Base-by-base conservation (phyloP, 2,888 invertebrate genomes). In the Machimus atricapillus region DNA sequence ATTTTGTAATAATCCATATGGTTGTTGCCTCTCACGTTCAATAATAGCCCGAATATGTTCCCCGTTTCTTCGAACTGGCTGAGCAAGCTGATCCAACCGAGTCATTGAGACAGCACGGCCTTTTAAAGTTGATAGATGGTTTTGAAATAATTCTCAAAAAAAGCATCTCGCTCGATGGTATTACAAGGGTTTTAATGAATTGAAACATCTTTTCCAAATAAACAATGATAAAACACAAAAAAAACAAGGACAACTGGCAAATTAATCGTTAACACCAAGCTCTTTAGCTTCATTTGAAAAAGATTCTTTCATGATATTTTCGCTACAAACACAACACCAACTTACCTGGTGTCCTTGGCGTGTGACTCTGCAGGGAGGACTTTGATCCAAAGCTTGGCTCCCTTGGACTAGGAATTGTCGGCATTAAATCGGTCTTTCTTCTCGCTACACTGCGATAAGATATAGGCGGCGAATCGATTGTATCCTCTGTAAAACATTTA, bases 41-140 rank as follows among this genome's bases (percentile, higher is more conserved):
- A 92, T 89, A 87, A 93, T 90, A 43, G 93, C 91, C 88, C 92
- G 91, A 87, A 93, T 92, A 90, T 93, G 93, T 89, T 93, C 93
- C 86, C 93, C 93, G 90, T 93, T 92, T 87, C 94, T 94, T 90
- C 94, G 93, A 90, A 96, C 94, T 89, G 96, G 96, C 93, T 95
- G 95, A 90, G 96, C 94, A 93, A 96, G 94, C 92, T 96, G 95
- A 95, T 98, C 98, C 94, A 98, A 95, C 90, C 98, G 96, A 91
- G 97, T 96, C 97, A 98, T 97, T 93, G 97, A 97, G 94, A 96
- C 96, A 91, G 97, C 97, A 95, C 97, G 97, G 95, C 96, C 96
- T 96, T 89, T 89, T 88, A 88, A 86, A 77, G 73, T 86, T 81
- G 83, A 76, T 58, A 79, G 77, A 58, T 82, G n/a, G n/a, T 37